Evolutionary conservation across 2,888 invertebrate genomes (phyloP).

Genomic region (Eilema griseolum): DNA sequence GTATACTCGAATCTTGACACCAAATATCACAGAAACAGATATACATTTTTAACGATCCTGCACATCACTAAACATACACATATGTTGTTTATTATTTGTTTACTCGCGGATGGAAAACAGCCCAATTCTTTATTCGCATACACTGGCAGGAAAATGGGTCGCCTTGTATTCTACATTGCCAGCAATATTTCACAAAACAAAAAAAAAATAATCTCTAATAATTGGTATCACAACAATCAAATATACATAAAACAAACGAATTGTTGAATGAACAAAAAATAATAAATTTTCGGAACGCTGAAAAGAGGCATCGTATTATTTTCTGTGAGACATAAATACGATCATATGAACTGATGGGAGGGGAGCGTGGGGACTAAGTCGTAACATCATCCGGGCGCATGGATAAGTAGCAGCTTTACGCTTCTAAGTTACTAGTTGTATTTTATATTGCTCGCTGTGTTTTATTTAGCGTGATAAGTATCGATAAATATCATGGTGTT

Average conservation of each 20-base stretch:
- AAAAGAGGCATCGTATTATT: conserved; percentile 25
- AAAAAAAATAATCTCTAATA: background rate
- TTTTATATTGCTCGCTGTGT: conserved; percentile 22
- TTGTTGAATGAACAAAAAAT: conserved; percentile 14
- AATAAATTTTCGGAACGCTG: conserved; percentile 11
- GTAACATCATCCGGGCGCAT: conserved; percentile 33
- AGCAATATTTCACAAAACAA: background rate
- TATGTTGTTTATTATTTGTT: background rate
- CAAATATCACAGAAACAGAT: too few relatives aligned
- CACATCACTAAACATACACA: background rate
- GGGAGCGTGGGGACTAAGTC: conserved; percentile 18
- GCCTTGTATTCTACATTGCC: background rate
- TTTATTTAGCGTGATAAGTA: conserved; percentile 28
- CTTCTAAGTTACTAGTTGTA: conserved; percentile 34
- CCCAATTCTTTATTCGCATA: background rate
- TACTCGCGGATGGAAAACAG: background rate
- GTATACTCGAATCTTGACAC: background rate
- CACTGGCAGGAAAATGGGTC: background rate
- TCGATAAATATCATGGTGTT: conserved; percentile 17
- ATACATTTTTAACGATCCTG: too few relatives aligned
- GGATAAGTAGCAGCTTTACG: conserved; percentile 30
- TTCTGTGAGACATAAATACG: conserved; percentile 24
- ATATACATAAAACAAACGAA: conserved; percentile 6
- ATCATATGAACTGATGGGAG: conserved; percentile 16
- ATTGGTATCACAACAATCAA: conserved; percentile 12